phyloP scores from a whole-genome alignment of 1,140 invertebrate species.

The Bombus superbus region DNA sequence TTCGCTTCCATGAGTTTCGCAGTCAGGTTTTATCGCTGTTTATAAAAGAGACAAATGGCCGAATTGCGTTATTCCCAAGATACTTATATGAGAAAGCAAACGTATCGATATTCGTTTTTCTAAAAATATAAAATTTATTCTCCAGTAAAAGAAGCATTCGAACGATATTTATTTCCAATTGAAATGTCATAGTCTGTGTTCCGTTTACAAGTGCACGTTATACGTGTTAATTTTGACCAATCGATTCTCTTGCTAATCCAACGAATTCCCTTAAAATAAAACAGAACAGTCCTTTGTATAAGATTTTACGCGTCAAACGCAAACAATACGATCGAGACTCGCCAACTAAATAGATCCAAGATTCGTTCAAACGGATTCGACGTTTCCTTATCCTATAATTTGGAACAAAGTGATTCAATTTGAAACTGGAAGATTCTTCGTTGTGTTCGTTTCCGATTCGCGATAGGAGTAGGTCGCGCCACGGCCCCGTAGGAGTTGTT shows the following conservation, averaged over 20 bases:
- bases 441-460: slow-evolving; percentile 16
- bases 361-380: not conserved
- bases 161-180: no score
- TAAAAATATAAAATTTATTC: not conserved
- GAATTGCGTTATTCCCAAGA: not conserved
- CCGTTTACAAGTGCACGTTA: not conserved
- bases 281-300: no score
- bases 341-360: not conserved
- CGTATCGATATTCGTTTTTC: not conserved
- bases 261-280: not conserved
- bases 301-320: no score
- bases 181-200: no score
- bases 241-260: not conserved
- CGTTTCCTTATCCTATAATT: not conserved
- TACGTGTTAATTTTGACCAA: not conserved
- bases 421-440: not conserved
- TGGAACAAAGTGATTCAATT: not conserved
- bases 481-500: not conserved
- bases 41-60: not conserved
- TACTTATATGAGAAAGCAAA: not conserved
- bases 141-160: not conserved
- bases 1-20: not conserved
- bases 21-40: not conserved
- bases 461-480: not conserved
- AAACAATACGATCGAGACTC: not conserved